A percentile compares a stretch with the other conserved stretches of the same genome.
These are phyloP conservation scores for Catharus minimus DNA, from an alignment of 2,113 vertebrate species.

Conservation along the genomic window DNA sequence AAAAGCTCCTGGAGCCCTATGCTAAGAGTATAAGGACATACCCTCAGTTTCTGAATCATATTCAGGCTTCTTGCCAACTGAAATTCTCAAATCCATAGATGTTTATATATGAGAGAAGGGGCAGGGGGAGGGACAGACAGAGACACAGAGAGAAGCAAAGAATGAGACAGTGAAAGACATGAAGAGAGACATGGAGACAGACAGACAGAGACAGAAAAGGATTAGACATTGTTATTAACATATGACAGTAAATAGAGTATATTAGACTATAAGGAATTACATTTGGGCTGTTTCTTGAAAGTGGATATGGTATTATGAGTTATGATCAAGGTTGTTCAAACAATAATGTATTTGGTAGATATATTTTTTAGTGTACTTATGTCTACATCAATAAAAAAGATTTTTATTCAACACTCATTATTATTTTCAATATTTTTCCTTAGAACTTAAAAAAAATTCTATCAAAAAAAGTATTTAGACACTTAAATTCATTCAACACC, in stretches of 20 bases:
- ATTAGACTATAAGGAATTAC: not conserved
- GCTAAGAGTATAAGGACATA: not conserved
- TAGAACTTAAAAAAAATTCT: not conserved
- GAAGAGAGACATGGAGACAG: not conserved
- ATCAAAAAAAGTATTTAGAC: not conserved
- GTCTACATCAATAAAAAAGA: not conserved
- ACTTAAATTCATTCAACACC: not conserved
- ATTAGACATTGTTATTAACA: not conserved
- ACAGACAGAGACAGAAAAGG: not conserved
- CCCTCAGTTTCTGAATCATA: not conserved
- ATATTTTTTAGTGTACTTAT: not conserved
- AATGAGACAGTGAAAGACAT: not conserved
- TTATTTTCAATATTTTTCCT: not conserved
- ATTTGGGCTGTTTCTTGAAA: not conserved
- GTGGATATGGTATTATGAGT: not conserved
- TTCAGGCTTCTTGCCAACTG: not conserved
- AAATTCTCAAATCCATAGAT: not conserved
- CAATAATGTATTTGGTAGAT: not conserved
- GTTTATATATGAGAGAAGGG: not conserved
- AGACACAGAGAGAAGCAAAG: not conserved
- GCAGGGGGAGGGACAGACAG: rapidly evolving
- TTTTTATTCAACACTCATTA: not conserved
- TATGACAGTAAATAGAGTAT: not conserved
- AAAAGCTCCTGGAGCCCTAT: not conserved
- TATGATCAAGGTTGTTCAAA: not conserved